Conservation (phyloP, 2,113 vertebrate species). For the Serilophus lunatus region DNA sequence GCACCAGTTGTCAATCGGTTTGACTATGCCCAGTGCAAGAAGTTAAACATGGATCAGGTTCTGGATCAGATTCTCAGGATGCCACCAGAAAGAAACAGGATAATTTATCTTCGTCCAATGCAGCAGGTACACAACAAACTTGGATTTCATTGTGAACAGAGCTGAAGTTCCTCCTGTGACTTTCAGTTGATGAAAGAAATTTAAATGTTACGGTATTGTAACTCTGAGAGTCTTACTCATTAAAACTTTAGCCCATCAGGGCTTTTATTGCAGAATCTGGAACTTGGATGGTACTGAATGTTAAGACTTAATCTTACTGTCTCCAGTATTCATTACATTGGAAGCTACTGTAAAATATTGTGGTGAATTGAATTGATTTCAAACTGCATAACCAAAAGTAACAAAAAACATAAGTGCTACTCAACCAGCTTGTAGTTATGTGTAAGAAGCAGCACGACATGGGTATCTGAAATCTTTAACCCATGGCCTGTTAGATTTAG, state of each 20-base stretch:
- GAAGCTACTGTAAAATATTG: not conserved
- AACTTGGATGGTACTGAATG: not conserved
- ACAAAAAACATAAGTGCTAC: not conserved
- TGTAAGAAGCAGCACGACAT: not conserved
- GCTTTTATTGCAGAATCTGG: not conserved
- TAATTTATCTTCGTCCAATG: slow-evolving; percentile 98
- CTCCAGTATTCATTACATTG: not conserved
- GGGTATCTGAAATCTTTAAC: not conserved
- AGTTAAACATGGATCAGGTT: slow-evolving; percentile 95
- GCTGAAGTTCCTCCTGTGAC: not conserved
- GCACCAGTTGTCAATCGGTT: slow-evolving; percentile 95
- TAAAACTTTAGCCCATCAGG: not conserved
- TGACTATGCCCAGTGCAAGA: slow-evolving; percentile 97
- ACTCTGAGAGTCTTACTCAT: not conserved
- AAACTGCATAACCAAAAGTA: not conserved
- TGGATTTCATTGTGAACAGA: not conserved
- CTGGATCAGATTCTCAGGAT: slow-evolving; percentile 95
- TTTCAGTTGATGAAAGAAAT: not conserved
- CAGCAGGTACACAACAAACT: slow-evolving; percentile 80
- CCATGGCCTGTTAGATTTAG: not conserved
- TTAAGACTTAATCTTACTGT: not conserved
- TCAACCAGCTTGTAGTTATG: not conserved
- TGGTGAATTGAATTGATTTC: not conserved
- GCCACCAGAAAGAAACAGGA: slow-evolving; percentile 95
- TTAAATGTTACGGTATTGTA: not conserved